These are phyloP conservation scores for Amiota minor DNA, from an alignment of 2,888 invertebrate genomes.

Conservation along the genomic window DNA sequence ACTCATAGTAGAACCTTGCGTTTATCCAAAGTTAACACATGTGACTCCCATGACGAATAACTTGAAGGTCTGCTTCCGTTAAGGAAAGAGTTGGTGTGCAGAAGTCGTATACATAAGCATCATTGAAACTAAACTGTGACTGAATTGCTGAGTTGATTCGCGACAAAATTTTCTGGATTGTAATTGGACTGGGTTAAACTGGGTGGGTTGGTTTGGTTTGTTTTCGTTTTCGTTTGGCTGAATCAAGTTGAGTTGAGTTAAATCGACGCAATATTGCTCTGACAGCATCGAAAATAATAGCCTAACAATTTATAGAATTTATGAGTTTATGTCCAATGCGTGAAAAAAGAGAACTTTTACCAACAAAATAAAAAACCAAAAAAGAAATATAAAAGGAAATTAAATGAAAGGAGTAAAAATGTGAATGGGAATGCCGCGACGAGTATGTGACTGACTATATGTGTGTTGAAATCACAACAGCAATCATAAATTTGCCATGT, in stretches of 20 bases:
- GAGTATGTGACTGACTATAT: slow-evolving; percentile 8
- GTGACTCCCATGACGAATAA: not conserved
- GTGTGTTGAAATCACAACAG: slow-evolving; percentile 59
- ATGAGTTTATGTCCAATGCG: slow-evolving; percentile 51
- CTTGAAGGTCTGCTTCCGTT: not conserved
- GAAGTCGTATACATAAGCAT: too few species aligned
- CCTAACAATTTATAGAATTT: slow-evolving; percentile 68
- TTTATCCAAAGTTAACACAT: not conserved
- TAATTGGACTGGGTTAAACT: not conserved
- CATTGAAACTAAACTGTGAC: too few species aligned
- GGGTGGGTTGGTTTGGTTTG: not conserved
- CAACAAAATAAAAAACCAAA: slow-evolving; percentile 21
- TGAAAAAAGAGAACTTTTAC: slow-evolving; percentile 22
- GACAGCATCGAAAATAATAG: slow-evolving; percentile 70
- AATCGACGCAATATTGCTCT: slow-evolving; percentile 63
- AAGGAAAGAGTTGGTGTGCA: too few species aligned
- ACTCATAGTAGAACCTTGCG: too few species aligned
- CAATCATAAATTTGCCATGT: slow-evolving; percentile 70
- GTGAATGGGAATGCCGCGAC: slow-evolving; percentile 18
- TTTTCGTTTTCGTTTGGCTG: not conserved
- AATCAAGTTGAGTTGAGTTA: slow-evolving; percentile 4
- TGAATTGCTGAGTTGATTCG: too few species aligned
- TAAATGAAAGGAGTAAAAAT: slow-evolving; percentile 28
- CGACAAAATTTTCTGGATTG: not conserved
- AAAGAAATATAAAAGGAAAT: slow-evolving; percentile 37